A percentile compares a stretch with the other conserved stretches of the same genome.
Conservation (phyloP, 1,140 invertebrate genomes). For the Diabrotica virgifera region DNA sequence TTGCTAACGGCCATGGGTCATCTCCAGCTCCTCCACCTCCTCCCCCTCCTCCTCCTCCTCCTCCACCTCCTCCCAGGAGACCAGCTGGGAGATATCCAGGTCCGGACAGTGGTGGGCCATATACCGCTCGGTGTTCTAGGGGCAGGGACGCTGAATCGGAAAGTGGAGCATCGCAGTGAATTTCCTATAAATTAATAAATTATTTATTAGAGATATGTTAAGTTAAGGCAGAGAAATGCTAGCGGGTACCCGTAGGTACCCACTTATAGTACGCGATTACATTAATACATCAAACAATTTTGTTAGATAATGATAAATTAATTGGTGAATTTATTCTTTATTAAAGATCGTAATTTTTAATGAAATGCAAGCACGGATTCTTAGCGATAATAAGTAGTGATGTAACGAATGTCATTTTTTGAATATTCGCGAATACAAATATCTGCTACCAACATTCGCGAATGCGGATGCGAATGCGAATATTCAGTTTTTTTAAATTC, state of each 20-base stretch:
- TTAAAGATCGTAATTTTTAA: too few species aligned
- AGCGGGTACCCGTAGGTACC: conserved; percentile 11
- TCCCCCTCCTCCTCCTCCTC: conserved; percentile 41
- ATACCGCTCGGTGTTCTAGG: conserved; percentile 72
- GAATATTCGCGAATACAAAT: too few species aligned
- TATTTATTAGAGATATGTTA: neutral
- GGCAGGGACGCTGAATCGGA: conserved; percentile 75
- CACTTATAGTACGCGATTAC: neutral
- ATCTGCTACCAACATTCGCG: too few species aligned
- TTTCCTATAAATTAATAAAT: conserved; percentile 55
- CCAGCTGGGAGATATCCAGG: conserved; percentile 54
- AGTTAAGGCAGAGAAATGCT: neutral
- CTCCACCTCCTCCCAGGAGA: conserved; percentile 44
- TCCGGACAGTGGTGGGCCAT: conserved; percentile 66
- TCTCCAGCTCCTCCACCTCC: conserved; percentile 48
- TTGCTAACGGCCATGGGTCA: conserved; percentile 80
- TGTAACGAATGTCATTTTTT: too few species aligned
- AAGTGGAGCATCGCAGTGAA: conserved; percentile 68
- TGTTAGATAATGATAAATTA: too few species aligned
- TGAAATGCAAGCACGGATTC: too few species aligned
- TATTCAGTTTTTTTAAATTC: too few species aligned
- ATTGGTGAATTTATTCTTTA: too few species aligned
- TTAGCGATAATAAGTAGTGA: too few species aligned
- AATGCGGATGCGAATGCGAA: too few species aligned
- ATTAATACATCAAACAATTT: neutral